A percentile compares a stretch with the other conserved stretches of the same genome.
Evolutionary conservation across 2,888 invertebrate genomes (phyloP).

Genomic region (Apoda limacodes): DNA sequence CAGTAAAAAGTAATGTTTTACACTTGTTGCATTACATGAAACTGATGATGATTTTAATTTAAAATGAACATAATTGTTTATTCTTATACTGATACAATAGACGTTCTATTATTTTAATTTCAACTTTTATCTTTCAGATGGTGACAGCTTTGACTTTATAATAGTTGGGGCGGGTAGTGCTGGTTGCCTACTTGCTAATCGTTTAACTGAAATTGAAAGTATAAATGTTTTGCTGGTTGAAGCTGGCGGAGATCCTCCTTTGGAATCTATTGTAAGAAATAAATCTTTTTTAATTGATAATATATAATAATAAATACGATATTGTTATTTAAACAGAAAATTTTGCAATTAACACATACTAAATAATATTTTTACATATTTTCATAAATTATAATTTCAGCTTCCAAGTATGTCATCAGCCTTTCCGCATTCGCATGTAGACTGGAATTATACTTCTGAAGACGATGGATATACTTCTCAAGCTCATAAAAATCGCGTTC

Average conservation of each 20-base stretch:
- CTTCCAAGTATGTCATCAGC: conserved; percentile 23
- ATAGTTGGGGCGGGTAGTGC: conserved; percentile 76
- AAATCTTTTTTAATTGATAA: no score
- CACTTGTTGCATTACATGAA: no score
- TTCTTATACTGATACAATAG: no score
- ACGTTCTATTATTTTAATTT: no score
- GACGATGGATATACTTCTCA: conserved; percentile 23
- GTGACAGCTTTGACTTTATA: conserved; percentile 66
- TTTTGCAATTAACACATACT: no score
- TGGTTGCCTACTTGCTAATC: conserved; percentile 22
- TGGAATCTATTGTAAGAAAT: conserved; percentile 20
- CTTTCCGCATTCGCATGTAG: conserved; percentile 20
- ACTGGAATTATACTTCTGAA: conserved; percentile 25
- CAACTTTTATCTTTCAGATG: conserved; percentile 21
- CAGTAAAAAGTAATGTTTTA: no score
- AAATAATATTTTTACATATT: neutral
- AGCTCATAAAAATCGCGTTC: conserved; percentile 10
- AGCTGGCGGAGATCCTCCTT: conserved; percentile 21
- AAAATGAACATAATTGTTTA: no score
- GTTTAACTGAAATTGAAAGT: conserved; percentile 19
- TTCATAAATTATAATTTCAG: conserved; percentile 21
- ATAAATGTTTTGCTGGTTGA: conserved; percentile 21
- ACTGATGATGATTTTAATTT: no score
- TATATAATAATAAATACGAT: no score
- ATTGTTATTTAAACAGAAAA: no score